Base-by-base conservation (phyloP, 2,797 vertebrate species). In the Sus cebifrons region DNA sequence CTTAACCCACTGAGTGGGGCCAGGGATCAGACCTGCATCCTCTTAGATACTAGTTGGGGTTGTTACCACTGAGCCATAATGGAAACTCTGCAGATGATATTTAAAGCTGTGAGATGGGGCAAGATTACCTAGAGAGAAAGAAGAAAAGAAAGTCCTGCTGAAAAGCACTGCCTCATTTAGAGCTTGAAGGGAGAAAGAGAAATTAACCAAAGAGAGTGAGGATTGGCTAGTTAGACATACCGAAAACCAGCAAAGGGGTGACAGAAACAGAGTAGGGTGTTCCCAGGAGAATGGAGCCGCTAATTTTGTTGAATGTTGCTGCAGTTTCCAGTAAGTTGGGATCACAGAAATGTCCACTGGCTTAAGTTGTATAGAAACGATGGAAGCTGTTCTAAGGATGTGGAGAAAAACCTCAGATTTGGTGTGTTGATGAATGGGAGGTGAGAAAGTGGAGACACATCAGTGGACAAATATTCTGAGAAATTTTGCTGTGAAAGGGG, bases 381-480 rank as follows among this genome's bases (percentile, higher is more conserved):
- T 40, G 75, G 87, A 64, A 62, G 20, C 44, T 18, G 25, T 73
- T 54, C n/a, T 64, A 15, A 8, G 25, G 62, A 13, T 44, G 23
- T 74, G 16, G 20, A 58, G 27, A 44, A 82, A 49, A 49, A 56
- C 1, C 5, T 17, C 21, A 70, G 44, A 21, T 65, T n/a, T n/a
- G 65, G 27, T 78, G 21, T 36, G 36, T 36, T 32, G 49, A 12
- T n/a, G 27, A 67, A 44, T 67, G 40, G 58, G 56, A 54, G 40
- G 13, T 6, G 5, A 89, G 79, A 77, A 54, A 49, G 54, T 5
- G 27, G 75, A 65, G 86, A 70, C 67, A 75, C 1, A 3, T 54
- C 52, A 77, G 36, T 86, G 64, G 16, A 36, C 32, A 71, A 52
- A 29, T 85, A 78, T 36, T 94, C 44, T 86, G 68, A 90, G 86